These are phyloP conservation scores for Gastrophysa polygoni DNA, from an alignment of 2,888 invertebrate genomes.

Conservation along the genomic window DNA sequence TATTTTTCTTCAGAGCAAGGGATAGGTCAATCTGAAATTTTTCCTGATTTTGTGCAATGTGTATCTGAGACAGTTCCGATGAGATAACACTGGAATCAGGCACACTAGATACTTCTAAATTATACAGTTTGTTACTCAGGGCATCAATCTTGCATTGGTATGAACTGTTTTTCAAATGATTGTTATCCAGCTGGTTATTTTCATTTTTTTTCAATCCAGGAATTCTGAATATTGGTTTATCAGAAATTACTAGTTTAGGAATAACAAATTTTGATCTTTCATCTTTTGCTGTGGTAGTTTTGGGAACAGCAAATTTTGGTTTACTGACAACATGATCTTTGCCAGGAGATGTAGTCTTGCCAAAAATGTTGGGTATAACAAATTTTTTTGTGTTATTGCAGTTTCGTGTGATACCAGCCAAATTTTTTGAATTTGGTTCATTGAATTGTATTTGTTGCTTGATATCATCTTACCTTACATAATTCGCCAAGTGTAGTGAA, in stretches of 20 bases:
- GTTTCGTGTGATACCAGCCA: constrained; percentile 4
- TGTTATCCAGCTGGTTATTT: neutral
- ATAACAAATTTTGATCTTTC: constrained; percentile 25
- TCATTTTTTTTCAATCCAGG: constrained; percentile 3
- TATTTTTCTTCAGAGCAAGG: constrained; percentile 50
- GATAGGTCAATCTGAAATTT: constrained; percentile 58
- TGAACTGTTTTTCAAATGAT: too few relatives aligned
- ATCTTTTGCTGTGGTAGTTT: neutral
- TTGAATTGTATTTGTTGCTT: constrained; percentile 24
- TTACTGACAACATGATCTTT: neutral
- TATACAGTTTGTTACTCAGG: neutral
- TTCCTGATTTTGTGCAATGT: constrained; percentile 18
- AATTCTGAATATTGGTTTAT: constrained; percentile 17
- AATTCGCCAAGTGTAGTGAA: constrained; percentile 45
- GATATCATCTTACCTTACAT: constrained; percentile 61
- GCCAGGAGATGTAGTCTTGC: constrained; percentile 3
- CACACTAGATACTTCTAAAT: neutral
- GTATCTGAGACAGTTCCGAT: constrained; percentile 18
- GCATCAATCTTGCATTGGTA: constrained; percentile 4
- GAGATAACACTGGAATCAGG: neutral
- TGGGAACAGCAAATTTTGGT: constrained; percentile 2
- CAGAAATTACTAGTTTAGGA: constrained; percentile 22
- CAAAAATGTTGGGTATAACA: constrained; percentile 28
- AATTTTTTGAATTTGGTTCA: constrained; percentile 21
- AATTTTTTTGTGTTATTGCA: constrained; percentile 19